Conservation (phyloP, 2,797 vertebrate species). For the Erethizon dorsatum region DNA sequence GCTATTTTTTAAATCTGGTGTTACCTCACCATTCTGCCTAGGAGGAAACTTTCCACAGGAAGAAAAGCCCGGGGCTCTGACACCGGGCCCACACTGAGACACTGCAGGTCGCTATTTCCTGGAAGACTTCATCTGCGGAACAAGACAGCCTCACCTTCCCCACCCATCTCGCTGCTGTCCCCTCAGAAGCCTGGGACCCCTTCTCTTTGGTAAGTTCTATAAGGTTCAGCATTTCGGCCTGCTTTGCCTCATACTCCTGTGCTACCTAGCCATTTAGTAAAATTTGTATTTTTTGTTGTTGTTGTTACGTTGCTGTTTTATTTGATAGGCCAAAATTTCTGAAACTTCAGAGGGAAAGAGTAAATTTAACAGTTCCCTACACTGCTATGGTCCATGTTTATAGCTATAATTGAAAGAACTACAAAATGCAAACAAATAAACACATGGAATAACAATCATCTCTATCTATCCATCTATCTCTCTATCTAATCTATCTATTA, state of each 20-base stretch:
- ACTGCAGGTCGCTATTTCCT: not conserved
- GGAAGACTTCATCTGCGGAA: not conserved
- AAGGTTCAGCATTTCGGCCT: not conserved
- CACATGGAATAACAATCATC: not conserved
- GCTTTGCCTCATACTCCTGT: not conserved
- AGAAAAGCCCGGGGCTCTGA: not conserved
- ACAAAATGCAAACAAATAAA: not conserved
- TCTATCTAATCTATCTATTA: not conserved
- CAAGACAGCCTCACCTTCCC: not conserved
- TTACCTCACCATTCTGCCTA: not conserved
- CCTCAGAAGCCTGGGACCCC: fast-evolving
- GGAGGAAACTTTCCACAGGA: not conserved
- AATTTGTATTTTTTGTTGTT: not conserved
- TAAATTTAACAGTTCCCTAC: not conserved
- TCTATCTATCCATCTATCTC: not conserved
- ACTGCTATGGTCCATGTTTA: not conserved
- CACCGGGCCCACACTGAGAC: not conserved
- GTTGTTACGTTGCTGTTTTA: not conserved
- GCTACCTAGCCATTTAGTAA: not conserved
- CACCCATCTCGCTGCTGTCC: fast-evolving
- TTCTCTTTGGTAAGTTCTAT: not conserved
- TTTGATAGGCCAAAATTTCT: not conserved
- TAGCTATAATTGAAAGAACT: not conserved
- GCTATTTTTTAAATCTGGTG: not conserved
- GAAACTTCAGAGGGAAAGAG: not conserved